A percentile compares a stretch with the other conserved stretches of the same genome.
Evolutionary conservation across 2,888 invertebrate species (phyloP).

Genomic region (Tipula unca): DNA sequence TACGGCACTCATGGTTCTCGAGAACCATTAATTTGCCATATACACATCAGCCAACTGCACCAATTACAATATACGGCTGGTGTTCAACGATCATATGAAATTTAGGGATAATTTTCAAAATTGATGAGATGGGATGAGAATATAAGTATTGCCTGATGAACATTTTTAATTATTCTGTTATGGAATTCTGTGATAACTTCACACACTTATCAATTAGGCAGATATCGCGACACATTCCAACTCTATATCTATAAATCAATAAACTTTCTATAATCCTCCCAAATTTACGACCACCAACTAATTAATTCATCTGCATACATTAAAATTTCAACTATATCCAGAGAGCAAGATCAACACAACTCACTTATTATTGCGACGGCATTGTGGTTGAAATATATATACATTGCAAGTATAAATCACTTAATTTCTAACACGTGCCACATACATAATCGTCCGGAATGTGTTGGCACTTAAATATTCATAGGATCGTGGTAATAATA

Average conservation of each 20-base stretch:
- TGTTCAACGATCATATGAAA: too few species aligned
- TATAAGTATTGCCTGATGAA: too few species aligned
- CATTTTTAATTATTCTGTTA: too few species aligned
- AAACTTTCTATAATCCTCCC: background rate
- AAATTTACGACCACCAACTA: background rate
- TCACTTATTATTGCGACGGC: background rate
- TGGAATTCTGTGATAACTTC: too few species aligned
- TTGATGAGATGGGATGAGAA: too few species aligned
- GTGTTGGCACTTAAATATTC: constrained; percentile 15
- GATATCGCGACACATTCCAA: too few species aligned
- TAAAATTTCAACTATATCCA: background rate
- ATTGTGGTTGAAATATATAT: background rate
- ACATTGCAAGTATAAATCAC: background rate
- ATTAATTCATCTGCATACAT: background rate
- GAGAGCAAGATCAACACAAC: background rate
- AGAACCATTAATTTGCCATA: too few species aligned
- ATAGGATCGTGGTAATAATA: background rate
- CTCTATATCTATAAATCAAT: background rate
- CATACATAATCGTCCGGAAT: constrained; percentile 16
- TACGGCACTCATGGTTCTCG: too few species aligned
- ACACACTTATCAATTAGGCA: too few species aligned
- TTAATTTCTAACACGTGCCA: constrained; percentile 23
- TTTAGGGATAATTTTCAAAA: too few species aligned
- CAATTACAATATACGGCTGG: too few species aligned
- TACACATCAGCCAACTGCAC: too few species aligned